Conservation (phyloP, 2,797 vertebrate species). For the Ctenochaetus hawaiiensis region DNA sequence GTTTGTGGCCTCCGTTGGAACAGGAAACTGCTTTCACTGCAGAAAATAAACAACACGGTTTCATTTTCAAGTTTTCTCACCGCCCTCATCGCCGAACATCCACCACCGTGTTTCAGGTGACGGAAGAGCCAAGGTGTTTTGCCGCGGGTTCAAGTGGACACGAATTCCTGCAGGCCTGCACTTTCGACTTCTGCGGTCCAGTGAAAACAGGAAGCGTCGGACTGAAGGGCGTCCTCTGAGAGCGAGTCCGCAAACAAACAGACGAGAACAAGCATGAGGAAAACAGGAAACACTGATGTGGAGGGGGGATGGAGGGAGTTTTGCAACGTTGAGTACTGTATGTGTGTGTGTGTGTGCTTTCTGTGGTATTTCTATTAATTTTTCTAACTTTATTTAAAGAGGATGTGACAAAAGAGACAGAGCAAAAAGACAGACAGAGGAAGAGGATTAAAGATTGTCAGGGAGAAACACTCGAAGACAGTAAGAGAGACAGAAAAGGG, state of each 20-base stretch:
- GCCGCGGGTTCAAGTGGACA: conserved; percentile 16
- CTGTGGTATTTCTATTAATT: conserved; percentile 2
- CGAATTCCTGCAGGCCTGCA: conserved; percentile 21
- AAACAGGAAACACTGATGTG: conserved; percentile 77
- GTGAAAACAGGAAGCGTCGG: conserved; percentile 87
- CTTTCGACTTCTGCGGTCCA: conserved; percentile 53
- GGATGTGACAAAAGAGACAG: background rate
- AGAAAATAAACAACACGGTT: background rate
- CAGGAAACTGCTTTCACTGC: background rate
- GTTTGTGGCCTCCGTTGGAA: background rate
- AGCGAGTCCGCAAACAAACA: conserved; percentile 80
- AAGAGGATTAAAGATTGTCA: background rate
- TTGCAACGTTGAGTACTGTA: conserved; percentile 17
- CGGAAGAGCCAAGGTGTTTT: conserved; percentile 34
- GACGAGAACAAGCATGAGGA: conserved; percentile 51
- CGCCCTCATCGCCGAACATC: too few species aligned
- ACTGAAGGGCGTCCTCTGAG: conserved; percentile 78
- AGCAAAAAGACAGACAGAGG: conserved; percentile 9
- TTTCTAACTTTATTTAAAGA: background rate
- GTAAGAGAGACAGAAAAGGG: background rate
- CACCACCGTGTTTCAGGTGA: conserved; percentile 12
- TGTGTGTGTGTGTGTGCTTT: background rate
- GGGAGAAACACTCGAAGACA: background rate
- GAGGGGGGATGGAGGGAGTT: conserved; percentile 25
- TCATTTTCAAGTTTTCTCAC: too few species aligned